phyloP scores from a whole-genome alignment of 1,140 invertebrate species.

The Drosophila watanabei region DNA sequence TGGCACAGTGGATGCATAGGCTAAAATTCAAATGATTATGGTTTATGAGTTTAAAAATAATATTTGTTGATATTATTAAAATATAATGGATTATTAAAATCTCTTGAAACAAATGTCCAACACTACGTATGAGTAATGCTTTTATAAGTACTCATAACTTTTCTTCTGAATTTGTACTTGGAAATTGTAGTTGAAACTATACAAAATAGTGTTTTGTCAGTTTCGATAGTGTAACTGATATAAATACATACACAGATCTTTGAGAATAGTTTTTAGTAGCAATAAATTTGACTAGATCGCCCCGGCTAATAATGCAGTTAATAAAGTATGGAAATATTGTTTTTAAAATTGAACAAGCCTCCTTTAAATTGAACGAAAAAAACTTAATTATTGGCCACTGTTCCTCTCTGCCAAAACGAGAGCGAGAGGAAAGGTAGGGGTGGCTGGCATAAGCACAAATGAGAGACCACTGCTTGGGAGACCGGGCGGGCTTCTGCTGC shows the following conservation, averaged over 20 bases:
- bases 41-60: neutral
- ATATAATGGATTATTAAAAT: neutral
- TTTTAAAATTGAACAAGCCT: neutral
- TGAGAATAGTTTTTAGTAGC: neutral
- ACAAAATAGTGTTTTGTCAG: neutral
- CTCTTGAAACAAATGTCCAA: neutral
- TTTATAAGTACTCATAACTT: neutral
- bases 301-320: neutral
- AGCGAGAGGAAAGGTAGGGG: neutral
- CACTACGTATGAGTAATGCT: conserved; percentile 4
- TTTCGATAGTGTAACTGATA: neutral
- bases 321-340: neutral
- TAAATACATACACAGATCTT: too few species aligned
- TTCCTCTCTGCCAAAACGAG: neutral
- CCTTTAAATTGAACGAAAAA: neutral
- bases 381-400: neutral
- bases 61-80: neutral
- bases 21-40: neutral
- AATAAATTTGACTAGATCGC: neutral
- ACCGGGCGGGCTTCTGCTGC: neutral
- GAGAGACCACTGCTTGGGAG: neutral
- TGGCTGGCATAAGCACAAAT: neutral
- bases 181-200: neutral
- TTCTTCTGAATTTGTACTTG: neutral
- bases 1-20: neutral